These are phyloP conservation scores for Parnassius apollo DNA, from an alignment of 2,888 invertebrate genomes.

Conservation along the genomic window DNA sequence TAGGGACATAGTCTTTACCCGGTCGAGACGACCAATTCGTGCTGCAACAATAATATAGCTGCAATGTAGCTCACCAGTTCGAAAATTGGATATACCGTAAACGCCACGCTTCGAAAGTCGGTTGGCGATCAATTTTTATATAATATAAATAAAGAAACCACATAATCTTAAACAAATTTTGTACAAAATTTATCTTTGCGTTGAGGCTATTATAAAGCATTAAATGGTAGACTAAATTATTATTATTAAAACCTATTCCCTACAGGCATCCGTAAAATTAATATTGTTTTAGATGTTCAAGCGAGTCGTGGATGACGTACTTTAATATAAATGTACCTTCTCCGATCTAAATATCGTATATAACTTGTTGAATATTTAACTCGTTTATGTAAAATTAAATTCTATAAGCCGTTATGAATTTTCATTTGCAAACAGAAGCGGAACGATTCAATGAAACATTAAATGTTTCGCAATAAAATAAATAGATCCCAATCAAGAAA, in stretches of 20 bases:
- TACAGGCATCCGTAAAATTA: conserved; percentile 13
- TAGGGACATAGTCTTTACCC: too few relatives aligned
- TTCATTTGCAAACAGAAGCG: conserved; percentile 15
- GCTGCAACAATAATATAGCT: too few relatives aligned
- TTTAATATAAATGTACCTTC: conserved; percentile 20
- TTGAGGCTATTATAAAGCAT: background rate
- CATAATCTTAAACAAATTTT: too few relatives aligned
- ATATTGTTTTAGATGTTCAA: conserved; percentile 24
- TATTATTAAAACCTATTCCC: background rate
- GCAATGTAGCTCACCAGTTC: too few relatives aligned
- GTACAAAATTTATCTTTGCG: too few relatives aligned
- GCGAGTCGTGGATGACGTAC: conserved; percentile 11
- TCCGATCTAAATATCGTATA: conserved; percentile 22
- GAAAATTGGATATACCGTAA: too few relatives aligned
- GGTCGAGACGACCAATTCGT: too few relatives aligned
- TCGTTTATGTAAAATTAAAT: conserved; percentile 24
- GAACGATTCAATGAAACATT: conserved; percentile 18
- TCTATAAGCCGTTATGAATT: conserved; percentile 25
- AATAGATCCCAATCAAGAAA: background rate
- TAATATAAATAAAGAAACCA: too few relatives aligned
- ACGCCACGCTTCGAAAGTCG: too few relatives aligned
- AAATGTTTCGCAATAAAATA: conserved; percentile 13
- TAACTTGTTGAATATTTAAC: conserved; percentile 26
- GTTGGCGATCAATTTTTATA: too few relatives aligned
- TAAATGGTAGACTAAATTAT: conserved; percentile 17